Conservation (phyloP, 2,113 vertebrate genomes). For the Struthio camelus region DNA sequence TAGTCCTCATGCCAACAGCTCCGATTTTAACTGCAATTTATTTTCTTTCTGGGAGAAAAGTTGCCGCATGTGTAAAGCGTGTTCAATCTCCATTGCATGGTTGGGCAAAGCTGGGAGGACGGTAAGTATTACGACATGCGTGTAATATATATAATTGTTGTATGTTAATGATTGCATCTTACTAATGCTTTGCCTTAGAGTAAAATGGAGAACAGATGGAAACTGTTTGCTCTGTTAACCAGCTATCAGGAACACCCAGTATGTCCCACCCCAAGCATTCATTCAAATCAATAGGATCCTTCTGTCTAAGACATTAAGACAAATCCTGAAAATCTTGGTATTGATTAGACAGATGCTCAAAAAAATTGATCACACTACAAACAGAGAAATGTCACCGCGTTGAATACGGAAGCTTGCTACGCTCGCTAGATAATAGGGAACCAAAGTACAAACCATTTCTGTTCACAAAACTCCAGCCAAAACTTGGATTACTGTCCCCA, state of each 20-base stretch:
- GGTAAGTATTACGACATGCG: background rate
- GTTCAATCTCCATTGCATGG: background rate
- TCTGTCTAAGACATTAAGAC: slow-evolving; percentile 16
- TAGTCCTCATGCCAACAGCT: too few relatives aligned
- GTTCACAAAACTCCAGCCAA: background rate
- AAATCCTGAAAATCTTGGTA: slow-evolving; percentile 3
- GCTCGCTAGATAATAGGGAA: background rate
- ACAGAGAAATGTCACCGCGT: background rate
- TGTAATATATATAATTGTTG: background rate
- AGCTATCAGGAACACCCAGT: background rate
- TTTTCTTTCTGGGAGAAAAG: background rate
- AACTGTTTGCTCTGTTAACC: slow-evolving; percentile 18
- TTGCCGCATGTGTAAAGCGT: background rate
- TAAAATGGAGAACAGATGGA: background rate
- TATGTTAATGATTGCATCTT: background rate
- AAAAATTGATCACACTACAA: background rate
- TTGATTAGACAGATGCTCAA: background rate
- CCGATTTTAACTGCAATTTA: background rate
- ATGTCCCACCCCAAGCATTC: background rate
- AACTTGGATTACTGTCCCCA: background rate
- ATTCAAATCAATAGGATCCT: slow-evolving; percentile 24
- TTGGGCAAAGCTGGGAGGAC: background rate
- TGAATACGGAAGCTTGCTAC: background rate
- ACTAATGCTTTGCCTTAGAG: background rate
- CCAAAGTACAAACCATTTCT: background rate